Evolutionary conservation across 2,888 invertebrate genomes (phyloP).

Genomic region (Catocala fraxini): DNA sequence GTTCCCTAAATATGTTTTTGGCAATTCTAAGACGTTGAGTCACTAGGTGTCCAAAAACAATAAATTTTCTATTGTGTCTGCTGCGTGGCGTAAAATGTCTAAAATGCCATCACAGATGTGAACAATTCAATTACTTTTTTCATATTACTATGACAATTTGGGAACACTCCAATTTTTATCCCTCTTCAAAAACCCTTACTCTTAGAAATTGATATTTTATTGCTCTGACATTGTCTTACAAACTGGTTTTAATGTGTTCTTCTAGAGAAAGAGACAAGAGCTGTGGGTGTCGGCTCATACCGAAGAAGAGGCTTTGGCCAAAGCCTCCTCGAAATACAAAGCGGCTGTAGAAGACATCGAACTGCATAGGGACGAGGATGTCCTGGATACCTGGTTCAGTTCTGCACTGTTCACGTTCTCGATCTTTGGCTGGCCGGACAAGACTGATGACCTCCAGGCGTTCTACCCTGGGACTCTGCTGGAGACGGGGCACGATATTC

Average conservation of each 20-base stretch:
- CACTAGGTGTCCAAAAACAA: no score
- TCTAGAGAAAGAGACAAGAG: conserved; percentile 80
- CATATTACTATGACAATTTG: no score
- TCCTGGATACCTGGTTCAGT: conserved; percentile 99
- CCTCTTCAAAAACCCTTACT: no score
- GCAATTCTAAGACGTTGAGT: no score
- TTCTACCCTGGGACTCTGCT: conserved; percentile 97
- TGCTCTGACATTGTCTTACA: not conserved
- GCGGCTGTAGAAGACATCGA: conserved; percentile 84
- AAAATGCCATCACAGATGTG: no score
- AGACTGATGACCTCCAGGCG: conserved; percentile 88
- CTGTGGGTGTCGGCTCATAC: conserved; percentile 94
- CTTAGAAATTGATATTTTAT: no score
- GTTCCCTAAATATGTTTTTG: no score
- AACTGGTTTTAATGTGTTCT: not conserved
- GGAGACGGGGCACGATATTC: conserved; percentile 99
- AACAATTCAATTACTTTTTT: no score
- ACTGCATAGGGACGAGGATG: conserved; percentile 96
- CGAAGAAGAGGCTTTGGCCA: conserved; percentile 91
- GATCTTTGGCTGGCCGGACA: conserved; percentile 98
- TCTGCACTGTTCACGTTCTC: conserved; percentile 98
- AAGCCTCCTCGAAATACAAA: conserved; percentile 92
- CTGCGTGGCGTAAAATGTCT: no score
- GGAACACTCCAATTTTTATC: no score
- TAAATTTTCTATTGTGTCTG: no score